A percentile compares a stretch with the other conserved stretches of the same genome.
Conservation (phyloP, 2,797 vertebrate species). For the Malurus leucopterus region DNA sequence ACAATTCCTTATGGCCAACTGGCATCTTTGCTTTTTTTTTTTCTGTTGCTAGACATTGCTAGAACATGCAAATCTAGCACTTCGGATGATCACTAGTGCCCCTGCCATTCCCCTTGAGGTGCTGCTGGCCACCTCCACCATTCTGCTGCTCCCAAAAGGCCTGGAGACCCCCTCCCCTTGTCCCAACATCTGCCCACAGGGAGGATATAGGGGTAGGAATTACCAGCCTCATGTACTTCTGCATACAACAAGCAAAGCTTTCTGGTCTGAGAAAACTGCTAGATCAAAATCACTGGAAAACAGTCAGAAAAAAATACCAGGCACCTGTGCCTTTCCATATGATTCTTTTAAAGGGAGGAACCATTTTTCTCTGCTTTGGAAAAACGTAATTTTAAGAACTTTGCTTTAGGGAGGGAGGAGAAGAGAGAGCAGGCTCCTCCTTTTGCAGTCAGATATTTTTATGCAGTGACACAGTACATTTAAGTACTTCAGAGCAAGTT, state of each 20-base stretch:
- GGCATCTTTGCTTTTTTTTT: not conserved
- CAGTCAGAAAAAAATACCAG: not conserved
- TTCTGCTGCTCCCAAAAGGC: not conserved
- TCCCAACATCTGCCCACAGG: accelerated
- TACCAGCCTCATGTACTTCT: not conserved
- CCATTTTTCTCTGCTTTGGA: not conserved
- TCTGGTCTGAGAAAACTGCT: not conserved
- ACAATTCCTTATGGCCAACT: not conserved
- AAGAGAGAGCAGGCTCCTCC: not conserved
- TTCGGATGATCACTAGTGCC: not conserved
- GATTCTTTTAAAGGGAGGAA: not conserved
- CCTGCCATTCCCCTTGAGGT: not conserved
- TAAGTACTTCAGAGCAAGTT: not conserved
- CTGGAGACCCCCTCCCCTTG: not conserved
- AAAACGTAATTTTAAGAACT: not conserved
- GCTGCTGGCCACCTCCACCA: not conserved
- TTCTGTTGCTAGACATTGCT: not conserved
- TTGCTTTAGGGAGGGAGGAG: not conserved
- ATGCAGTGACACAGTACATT: accelerated
- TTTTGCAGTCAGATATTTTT: not conserved
- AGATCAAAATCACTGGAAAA: not conserved
- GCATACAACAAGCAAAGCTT: accelerated
- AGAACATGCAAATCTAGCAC: not conserved
- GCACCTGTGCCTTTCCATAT: not conserved
- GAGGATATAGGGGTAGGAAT: not conserved